Conservation (phyloP, 2,113 vertebrate genomes). For the Paracanthobrama guichenoti region DNA sequence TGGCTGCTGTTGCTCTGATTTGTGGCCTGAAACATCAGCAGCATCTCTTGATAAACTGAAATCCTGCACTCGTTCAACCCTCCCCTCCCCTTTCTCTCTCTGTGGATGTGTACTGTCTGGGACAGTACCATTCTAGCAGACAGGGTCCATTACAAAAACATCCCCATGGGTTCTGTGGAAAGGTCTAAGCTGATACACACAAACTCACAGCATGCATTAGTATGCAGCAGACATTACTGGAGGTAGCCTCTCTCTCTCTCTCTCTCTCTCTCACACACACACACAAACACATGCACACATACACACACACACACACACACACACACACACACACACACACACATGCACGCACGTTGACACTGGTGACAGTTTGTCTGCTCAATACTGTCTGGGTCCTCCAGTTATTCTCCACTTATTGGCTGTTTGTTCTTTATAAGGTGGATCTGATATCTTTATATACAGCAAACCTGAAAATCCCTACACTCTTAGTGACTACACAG, state of each 20-base stretch:
- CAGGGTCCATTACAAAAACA: constrained; percentile 68
- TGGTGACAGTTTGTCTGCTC: constrained; percentile 52
- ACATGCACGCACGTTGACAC: not conserved
- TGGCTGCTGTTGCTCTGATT: constrained; percentile 42
- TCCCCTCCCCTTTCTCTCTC: not conserved
- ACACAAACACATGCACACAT: too few species aligned
- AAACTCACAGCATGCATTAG: constrained; percentile 47
- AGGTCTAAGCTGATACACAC: constrained; percentile 23
- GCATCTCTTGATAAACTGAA: constrained; percentile 36
- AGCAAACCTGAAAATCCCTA: not conserved
- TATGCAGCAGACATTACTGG: constrained; percentile 62
- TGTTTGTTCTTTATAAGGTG: not conserved
- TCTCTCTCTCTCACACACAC: too few species aligned
- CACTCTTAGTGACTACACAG: not conserved
- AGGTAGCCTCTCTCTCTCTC: too few species aligned
- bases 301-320: not conserved
- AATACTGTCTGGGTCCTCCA: constrained; percentile 44
- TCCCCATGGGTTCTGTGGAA: constrained; percentile 2
- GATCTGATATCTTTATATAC: not conserved
- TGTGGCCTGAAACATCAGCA: constrained; percentile 38
- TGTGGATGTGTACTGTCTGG: constrained; percentile 64
- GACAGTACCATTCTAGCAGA: constrained; percentile 77
- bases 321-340: not conserved
- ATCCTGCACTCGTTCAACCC: constrained; percentile 50
- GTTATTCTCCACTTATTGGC: constrained; percentile 39